Base-by-base conservation (phyloP, 2,113 vertebrate genomes). In the Sylvia atricapilla region DNA sequence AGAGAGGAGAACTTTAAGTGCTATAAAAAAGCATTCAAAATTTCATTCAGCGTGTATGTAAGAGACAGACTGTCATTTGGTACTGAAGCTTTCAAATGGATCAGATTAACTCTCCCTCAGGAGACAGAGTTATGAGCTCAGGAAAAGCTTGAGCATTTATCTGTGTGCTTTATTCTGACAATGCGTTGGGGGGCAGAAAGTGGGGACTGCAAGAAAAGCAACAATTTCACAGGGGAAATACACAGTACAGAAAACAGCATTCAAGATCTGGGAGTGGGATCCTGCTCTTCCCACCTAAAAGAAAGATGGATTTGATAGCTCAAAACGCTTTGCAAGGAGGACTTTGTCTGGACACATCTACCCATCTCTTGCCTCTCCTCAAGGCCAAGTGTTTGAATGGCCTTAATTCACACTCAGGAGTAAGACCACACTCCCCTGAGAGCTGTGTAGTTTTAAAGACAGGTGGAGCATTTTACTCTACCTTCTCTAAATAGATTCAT, bases 71-170 rank as follows among this genome's bases (percentile, higher is more conserved):
- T 89, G 87, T 85, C 89, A 87, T 49, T 72, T 25, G 58, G 73
- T 87, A 46, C 31, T 90, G 62, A 72, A 30, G 49, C 20, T 68
- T 87, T 82, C 0, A 0, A 80, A 89, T 85, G 70, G 82, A 80
- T 94, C 70, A 83, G 58, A 89, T 89, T 76, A 67, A 63, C 28
- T 33, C 33, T 77, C 59, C 50, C 79, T 92, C 56, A 76, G 84
- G 84, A 91, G 70, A n/a, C 49, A 79, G 58, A 77, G 55, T 69
- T 93, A 80, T 1, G 13, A 93, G 63, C 46, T 88, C 91, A 95
- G 93, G 91, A 96, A 96, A 88, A 83, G 82, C 81, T 68, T 89
- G 50, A 89, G 67, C 89, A 85, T 78, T 93, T 95, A 67, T 73
- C 91, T 85, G 58, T 12, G 1, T 85, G 49, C 70, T 79, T 93